Conservation (phyloP, 2,113 vertebrate species). For the Spea multiplicata region DNA sequence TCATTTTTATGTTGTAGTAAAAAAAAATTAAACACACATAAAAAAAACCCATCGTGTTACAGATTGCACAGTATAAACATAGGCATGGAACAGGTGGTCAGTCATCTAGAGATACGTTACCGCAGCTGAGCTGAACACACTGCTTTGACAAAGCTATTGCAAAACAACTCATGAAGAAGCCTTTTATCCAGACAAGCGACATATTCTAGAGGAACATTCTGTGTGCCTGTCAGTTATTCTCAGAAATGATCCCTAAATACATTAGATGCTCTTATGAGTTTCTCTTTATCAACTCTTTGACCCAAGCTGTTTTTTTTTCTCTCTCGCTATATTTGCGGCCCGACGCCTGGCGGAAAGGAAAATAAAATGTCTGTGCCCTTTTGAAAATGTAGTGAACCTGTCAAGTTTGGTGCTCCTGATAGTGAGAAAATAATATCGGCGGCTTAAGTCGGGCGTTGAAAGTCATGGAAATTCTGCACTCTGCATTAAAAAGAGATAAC, state of each 20-base stretch:
- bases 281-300: slow-evolving; percentile 26
- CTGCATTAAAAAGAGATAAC: slow-evolving; percentile 22
- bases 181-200: slow-evolving; percentile 20
- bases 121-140: slow-evolving; percentile 20
- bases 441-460: slow-evolving; percentile 32
- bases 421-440: slow-evolving; percentile 27
- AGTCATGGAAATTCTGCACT: slow-evolving; percentile 6
- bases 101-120: slow-evolving; percentile 22
- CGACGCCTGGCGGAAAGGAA: slow-evolving; percentile 20
- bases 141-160: slow-evolving; percentile 21
- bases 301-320: slow-evolving; percentile 13
- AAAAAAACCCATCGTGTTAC: slow-evolving; percentile 4
- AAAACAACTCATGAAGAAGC: slow-evolving; percentile 19
- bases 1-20: slow-evolving; percentile 23
- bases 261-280: slow-evolving; percentile 30
- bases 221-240: slow-evolving; percentile 31
- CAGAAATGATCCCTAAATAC: slow-evolving; percentile 38
- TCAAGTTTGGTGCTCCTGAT: slow-evolving; percentile 21
- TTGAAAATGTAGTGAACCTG: slow-evolving; percentile 39
- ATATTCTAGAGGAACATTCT: slow-evolving; percentile 10
- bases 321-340: slow-evolving; percentile 19
- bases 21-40: not conserved
- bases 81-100: slow-evolving; percentile 35
- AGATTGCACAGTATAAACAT: slow-evolving; percentile 29
- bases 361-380: slow-evolving; percentile 33